These are phyloP conservation scores for Cyprinodon variegatus DNA, from an alignment of 2,113 vertebrate genomes.

Conservation along the genomic window DNA sequence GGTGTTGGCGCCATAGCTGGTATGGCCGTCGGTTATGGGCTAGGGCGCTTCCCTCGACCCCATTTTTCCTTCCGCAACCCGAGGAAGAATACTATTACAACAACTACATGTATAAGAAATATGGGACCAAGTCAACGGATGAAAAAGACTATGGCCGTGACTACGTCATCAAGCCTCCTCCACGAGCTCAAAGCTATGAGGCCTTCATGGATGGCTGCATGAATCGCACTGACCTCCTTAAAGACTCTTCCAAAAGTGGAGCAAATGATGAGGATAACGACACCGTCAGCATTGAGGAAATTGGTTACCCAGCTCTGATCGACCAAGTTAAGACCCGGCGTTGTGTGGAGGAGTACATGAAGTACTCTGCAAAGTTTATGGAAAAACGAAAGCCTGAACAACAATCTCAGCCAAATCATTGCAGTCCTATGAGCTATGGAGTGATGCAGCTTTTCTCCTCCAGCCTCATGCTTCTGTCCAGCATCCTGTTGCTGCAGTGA, in stretches of 20 bases:
- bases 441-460: slow-evolving; percentile 57
- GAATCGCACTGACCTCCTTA: slow-evolving; percentile 62
- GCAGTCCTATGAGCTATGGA: slow-evolving; percentile 31
- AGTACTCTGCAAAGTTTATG: slow-evolving; percentile 64
- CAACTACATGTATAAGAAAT: slow-evolving; percentile 78
- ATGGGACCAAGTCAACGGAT: slow-evolving; percentile 70
- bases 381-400: slow-evolving; percentile 56
- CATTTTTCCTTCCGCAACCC: slow-evolving; percentile 72
- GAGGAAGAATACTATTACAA: slow-evolving; percentile 79
- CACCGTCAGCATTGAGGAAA: slow-evolving; percentile 74
- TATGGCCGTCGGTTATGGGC: slow-evolving; percentile 79
- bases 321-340: slow-evolving; percentile 68
- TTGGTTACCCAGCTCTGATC: slow-evolving; percentile 74
- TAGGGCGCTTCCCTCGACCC: slow-evolving; percentile 78
- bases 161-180: slow-evolving; percentile 65
- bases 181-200: slow-evolving; percentile 67
- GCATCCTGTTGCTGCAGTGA: slow-evolving; percentile 76
- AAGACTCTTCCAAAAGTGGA: slow-evolving; percentile 24
- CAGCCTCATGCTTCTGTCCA: slow-evolving; percentile 57
- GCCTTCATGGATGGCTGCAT: slow-evolving; percentile 73
- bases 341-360: slow-evolving; percentile 74
- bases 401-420: not conserved
- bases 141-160: slow-evolving; percentile 71
- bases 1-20: slow-evolving; percentile 78
- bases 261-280: slow-evolving; percentile 45